Percentiles rank a stretch among this genome's conserved stretches.
phyloP scores from a whole-genome alignment of 2,888 invertebrate genomes.

The Eurytoma adleriae region DNA sequence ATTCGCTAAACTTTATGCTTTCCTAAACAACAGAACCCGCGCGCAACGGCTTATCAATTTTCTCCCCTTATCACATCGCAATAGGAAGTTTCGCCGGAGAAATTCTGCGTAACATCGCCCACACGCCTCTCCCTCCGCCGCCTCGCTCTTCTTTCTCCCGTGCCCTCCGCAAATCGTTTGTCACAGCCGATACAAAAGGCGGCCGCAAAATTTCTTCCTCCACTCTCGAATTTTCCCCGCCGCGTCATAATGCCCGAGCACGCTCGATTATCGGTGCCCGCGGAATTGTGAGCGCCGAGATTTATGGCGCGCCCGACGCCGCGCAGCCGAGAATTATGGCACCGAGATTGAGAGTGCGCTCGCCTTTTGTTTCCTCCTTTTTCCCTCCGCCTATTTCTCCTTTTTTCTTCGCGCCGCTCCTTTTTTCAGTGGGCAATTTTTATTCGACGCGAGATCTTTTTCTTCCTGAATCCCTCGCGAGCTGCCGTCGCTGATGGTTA shows the following conservation, averaged over 20 bases:
- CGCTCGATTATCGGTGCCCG: conserved; percentile 46
- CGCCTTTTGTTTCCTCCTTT: neutral
- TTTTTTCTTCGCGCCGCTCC: neutral
- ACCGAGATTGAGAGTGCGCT: conserved; percentile 1
- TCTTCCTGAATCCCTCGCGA: too few species aligned
- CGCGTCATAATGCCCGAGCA: conserved; percentile 17
- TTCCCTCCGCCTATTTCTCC: neutral
- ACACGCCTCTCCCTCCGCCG: neutral
- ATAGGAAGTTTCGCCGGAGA: neutral
- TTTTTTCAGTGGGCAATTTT: neutral
- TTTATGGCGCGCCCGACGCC: conserved; percentile 31
- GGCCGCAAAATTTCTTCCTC: conserved; percentile 43
- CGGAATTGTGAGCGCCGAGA: conserved; percentile 42
- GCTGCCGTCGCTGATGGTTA: neutral
- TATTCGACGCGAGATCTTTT: neutral
- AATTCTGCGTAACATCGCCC: conserved; percentile 2
- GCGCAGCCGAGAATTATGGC: conserved; percentile 29
- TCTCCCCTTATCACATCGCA: conserved; percentile 4
- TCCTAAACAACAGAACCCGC: too few species aligned
- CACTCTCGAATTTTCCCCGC: neutral
- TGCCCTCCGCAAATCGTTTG: conserved; percentile 25
- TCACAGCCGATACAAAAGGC: conserved; percentile 36
- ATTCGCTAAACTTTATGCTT: too few species aligned
- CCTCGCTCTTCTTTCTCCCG: neutral
- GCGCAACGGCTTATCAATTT: neutral